Evolutionary conservation across 2,797 vertebrate species (phyloP).

Genomic region (Harpagifer antarcticus): DNA sequence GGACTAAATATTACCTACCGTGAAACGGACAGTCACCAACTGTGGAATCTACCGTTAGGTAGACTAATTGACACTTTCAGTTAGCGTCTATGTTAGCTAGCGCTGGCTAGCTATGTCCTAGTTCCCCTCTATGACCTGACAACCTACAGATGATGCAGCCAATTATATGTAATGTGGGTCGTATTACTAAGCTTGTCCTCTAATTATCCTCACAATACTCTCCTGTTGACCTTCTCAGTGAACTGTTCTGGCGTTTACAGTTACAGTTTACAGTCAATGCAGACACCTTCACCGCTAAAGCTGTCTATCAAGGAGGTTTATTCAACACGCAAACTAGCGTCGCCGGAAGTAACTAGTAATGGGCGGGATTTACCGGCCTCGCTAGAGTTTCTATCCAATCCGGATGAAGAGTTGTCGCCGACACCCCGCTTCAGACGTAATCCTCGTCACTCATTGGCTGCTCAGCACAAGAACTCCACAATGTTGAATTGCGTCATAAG

Average conservation of each 20-base stretch:
- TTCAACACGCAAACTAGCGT: slow-evolving; percentile 24
- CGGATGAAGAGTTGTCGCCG: slow-evolving; percentile 3
- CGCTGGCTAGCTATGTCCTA: slow-evolving; percentile 13
- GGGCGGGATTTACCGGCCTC: slow-evolving; percentile 38
- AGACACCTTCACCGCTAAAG: slow-evolving; percentile 1
- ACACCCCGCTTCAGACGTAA: slow-evolving; percentile 40
- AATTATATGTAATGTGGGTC: background rate
- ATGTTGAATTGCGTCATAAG: slow-evolving; percentile 19
- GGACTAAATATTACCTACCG: too few relatives aligned
- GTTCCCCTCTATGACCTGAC: background rate
- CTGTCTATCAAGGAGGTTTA: slow-evolving; percentile 33
- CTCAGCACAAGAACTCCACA: background rate
- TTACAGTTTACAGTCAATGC: slow-evolving; percentile 1
- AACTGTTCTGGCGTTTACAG: background rate
- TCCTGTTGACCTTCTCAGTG: slow-evolving; percentile 11
- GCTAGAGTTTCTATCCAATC: slow-evolving; percentile 65
- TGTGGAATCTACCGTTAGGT: slow-evolving; percentile 2
- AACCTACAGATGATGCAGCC: background rate
- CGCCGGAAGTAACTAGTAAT: slow-evolving; percentile 34
- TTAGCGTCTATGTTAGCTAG: slow-evolving; percentile 29
- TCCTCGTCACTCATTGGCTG: slow-evolving; percentile 57
- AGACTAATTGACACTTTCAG: slow-evolving; percentile 23
- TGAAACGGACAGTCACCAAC: background rate
- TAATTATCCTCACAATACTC: background rate
- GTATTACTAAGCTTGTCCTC: background rate